These are phyloP conservation scores for Dendrocincla tyrannina DNA, from an alignment of 2,797 vertebrate species.

Conservation along the genomic window DNA sequence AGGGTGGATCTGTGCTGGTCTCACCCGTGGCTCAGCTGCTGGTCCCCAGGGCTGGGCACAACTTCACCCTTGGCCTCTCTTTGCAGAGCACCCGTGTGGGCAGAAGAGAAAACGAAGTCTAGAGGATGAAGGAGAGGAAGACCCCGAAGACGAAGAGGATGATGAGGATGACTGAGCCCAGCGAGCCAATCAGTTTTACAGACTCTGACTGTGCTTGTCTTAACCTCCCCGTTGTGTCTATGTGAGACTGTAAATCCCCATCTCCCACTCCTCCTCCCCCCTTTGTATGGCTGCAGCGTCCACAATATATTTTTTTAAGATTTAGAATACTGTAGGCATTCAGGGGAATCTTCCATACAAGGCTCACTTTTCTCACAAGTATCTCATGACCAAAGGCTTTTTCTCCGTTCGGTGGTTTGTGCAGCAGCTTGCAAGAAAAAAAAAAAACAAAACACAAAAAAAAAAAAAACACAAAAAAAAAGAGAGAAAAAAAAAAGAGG, in stretches of 20 bases:
- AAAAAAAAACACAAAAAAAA: background rate
- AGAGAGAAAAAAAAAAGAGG: background rate
- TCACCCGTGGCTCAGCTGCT: background rate
- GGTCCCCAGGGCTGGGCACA: background rate
- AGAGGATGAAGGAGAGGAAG: constrained; percentile 63
- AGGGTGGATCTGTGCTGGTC: background rate
- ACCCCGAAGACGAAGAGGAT: constrained; percentile 61
- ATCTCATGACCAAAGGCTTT: constrained; percentile 69
- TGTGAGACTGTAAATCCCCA: constrained; percentile 67
- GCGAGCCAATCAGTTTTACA: constrained; percentile 68
- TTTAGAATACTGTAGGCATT: constrained; percentile 61
- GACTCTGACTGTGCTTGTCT: constrained; percentile 73
- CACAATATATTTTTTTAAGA: constrained; percentile 76
- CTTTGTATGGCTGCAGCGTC: constrained; percentile 70
- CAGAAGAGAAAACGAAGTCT: constrained; percentile 66
- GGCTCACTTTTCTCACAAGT: constrained; percentile 36
- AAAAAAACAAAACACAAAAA: background rate
- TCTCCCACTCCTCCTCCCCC: constrained; percentile 39
- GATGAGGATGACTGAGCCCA: constrained; percentile 64
- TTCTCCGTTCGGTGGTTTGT: constrained; percentile 49
- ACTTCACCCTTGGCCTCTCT: background rate
- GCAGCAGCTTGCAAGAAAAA: constrained; percentile 50
- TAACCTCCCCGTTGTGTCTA: constrained; percentile 60
- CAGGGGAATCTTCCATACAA: constrained; percentile 36
- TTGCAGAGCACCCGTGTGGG: constrained; percentile 47